Base-by-base conservation (phyloP, 2,888 invertebrate species). In the Lycaena phlaeas region DNA sequence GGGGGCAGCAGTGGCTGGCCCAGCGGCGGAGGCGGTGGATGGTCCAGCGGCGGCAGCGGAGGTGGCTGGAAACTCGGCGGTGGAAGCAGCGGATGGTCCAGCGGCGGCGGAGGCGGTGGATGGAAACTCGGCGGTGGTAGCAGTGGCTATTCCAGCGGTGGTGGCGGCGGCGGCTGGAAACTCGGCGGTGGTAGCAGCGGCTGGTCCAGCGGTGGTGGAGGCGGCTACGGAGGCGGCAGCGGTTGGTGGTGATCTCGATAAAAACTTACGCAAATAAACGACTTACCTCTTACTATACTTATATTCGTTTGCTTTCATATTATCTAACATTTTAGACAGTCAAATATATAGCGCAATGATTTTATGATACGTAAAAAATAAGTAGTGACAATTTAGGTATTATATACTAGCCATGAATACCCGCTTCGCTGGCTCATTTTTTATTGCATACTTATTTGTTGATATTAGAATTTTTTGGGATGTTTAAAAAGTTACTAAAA, bases 161-260 rank as follows among this genome's bases (percentile, higher is more conserved):
- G 54, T 4, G 44, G 52, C 15, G 52, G 54, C 14, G 48, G 54
- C 22, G 51, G 56, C 22, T 52, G 52, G 44, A 45, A 50, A 15
- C 38, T 44, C 38, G 54, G 62, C 36, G 56, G 63, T 37, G 52
- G 59, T 38, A 50, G 61, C 27, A 46, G 62, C 41, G 30, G 57
- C 36, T 53, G 54, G 53, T 43, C 44, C 7, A 39, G 51, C 44
- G 51, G 54, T 14, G 38, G 43, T 30, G 55, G 62, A 34, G 56
- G 63, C 36, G 52, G 59, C 38, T 18, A 27, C 27, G 27, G 50
- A 41, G 50, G 54, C 52, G 65, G 53, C 17, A 63, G 38, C 42
- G 73, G 76, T 53, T 74, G 77, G 77, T 77, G 76, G 74, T 77
- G 68, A 75, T 61, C 56, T 45, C 50, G 47, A 31, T 36, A 49